Percentiles rank a stretch among this genome's conserved stretches.
phyloP scores from a whole-genome alignment of 2,888 invertebrate species.

The Lysandra coridon region DNA sequence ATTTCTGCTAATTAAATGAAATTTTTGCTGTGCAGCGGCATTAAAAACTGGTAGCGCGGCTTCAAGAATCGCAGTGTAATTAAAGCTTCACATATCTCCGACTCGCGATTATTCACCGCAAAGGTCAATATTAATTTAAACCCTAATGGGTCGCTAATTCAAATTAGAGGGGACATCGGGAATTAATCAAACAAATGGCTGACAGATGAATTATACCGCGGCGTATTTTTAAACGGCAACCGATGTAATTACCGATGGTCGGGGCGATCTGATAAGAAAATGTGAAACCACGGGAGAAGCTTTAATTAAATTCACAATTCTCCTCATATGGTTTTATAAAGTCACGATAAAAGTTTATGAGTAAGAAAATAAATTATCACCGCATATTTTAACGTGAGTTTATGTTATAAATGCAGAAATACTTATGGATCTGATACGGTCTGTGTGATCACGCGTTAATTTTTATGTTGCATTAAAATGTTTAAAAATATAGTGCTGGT shows the following conservation, averaged over 20 bases:
- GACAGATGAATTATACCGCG: constrained; percentile 53
- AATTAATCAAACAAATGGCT: constrained; percentile 40
- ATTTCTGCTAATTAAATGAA: constrained; percentile 7
- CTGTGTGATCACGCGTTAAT: constrained; percentile 40
- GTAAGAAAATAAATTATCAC: constrained; percentile 29
- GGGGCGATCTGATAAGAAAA: constrained; percentile 69
- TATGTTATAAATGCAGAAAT: constrained; percentile 9
- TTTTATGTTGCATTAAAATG: constrained; percentile 35
- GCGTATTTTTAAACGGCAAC: constrained; percentile 60
- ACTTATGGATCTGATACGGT: constrained; percentile 23
- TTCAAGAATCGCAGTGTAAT: constrained; percentile 20
- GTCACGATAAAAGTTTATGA: constrained; percentile 29
- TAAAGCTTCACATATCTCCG: constrained; percentile 25
- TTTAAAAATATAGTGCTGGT: not conserved
- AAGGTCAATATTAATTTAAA: constrained; percentile 31
- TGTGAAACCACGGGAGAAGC: constrained; percentile 62
- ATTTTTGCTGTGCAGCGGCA: not conserved
- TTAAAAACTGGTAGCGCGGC: constrained; percentile 29
- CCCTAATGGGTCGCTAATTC: constrained; percentile 28
- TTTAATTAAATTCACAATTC: constrained; percentile 70
- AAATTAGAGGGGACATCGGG: constrained; percentile 33
- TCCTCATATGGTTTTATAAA: constrained; percentile 39
- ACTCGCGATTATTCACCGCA: constrained; percentile 23
- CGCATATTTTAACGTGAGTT: constrained; percentile 25
- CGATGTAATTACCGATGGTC: constrained; percentile 71